These are phyloP conservation scores for Ephydatia muelleri DNA, from an alignment of 37 sponge, comb jelly and placozoan genomes.

Conservation along the genomic window DNA sequence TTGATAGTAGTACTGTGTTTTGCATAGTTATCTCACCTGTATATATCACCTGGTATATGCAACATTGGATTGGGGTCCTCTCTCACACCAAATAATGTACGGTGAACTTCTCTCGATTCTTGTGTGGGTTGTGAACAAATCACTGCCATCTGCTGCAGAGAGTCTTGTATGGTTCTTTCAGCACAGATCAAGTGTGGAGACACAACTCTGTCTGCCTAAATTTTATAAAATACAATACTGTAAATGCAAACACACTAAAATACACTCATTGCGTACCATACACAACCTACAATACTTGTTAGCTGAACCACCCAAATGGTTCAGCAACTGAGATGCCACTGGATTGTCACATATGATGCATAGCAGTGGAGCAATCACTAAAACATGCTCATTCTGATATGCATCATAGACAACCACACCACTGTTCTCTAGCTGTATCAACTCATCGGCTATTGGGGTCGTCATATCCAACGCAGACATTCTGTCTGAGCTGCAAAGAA, in stretches of 20 bases:
- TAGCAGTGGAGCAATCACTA: conserved; percentile 25
- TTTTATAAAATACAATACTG: background rate
- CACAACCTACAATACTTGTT: conserved; percentile 34
- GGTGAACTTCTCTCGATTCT: background rate
- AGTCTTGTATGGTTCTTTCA: conserved; percentile 1
- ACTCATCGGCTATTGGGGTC: background rate
- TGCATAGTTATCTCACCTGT: background rate
- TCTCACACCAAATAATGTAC: conserved; percentile 14
- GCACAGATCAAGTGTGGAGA: background rate
- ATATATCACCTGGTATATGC: too few relatives aligned
- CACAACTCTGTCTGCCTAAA: background rate
- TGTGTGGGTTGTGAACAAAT: background rate
- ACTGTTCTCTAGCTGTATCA: background rate
- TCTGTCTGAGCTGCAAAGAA: conserved; percentile 7
- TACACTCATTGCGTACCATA: conserved; percentile 6
- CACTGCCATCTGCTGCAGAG: background rate
- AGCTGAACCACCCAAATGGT: conserved; percentile 10
- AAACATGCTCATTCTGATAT: background rate
- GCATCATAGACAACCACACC: conserved; percentile 38
- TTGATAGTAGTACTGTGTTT: background rate
- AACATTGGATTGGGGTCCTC: conserved; percentile 5
- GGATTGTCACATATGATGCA: conserved; percentile 33
- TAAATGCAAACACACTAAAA: background rate
- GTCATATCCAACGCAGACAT: conserved; percentile 4
- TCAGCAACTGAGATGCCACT: conserved; percentile 9